Conservation (phyloP, 2,797 vertebrate species). For the Tenualosa ilisha region DNA sequence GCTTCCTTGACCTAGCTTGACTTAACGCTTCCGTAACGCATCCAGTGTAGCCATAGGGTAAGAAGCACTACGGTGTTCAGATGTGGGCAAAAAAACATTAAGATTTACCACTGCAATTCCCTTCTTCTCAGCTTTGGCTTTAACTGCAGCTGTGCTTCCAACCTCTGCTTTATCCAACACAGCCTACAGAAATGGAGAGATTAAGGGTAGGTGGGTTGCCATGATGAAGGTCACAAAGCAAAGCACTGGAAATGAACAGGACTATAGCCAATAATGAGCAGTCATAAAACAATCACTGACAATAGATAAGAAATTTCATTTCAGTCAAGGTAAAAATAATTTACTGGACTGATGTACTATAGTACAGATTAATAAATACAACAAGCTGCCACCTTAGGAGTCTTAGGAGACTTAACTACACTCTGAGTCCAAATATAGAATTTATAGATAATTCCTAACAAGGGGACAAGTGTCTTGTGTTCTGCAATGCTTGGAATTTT, state of each 20-base stretch:
- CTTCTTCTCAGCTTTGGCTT: slow-evolving; percentile 26
- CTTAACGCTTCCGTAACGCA: no score
- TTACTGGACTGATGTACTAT: not conserved
- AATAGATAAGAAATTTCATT: not conserved
- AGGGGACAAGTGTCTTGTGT: not conserved
- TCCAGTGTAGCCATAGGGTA: no score
- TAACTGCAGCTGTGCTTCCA: slow-evolving; percentile 17
- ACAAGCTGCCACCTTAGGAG: not conserved
- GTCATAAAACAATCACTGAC: not conserved
- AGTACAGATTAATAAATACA: not conserved
- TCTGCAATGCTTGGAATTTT: not conserved
- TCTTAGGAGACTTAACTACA: not conserved
- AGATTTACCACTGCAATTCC: slow-evolving; percentile 16
- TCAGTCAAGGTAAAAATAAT: not conserved
- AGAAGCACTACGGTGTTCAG: no score
- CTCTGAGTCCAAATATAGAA: not conserved
- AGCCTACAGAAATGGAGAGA: slow-evolving; percentile 21
- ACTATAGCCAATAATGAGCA: not conserved
- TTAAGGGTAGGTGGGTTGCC: not conserved
- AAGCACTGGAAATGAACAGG: not conserved
- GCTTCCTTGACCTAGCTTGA: no score
- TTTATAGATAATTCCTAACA: not conserved
- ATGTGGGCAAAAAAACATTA: no score
- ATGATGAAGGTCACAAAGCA: not conserved
- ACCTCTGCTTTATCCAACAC: slow-evolving; percentile 44